These are phyloP conservation scores for Sepiola atlantica DNA, from an alignment of 2,888 invertebrate genomes.

Conservation along the genomic window DNA sequence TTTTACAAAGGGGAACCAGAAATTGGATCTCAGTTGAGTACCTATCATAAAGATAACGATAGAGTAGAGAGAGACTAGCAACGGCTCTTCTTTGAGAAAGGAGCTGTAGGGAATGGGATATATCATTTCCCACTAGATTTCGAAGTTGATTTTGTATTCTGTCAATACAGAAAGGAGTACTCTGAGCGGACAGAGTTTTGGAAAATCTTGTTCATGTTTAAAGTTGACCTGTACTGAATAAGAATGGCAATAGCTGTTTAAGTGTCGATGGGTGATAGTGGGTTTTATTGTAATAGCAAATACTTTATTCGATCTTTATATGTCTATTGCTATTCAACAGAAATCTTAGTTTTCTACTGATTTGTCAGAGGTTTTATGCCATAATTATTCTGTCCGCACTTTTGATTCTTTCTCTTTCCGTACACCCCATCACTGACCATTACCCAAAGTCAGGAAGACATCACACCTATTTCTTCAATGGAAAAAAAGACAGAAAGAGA, in stretches of 20 bases:
- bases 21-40: too few relatives aligned
- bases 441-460: constrained; percentile 23
- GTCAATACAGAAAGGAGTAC: too few relatives aligned
- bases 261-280: not conserved
- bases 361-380: constrained; percentile 43
- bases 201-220: constrained; percentile 19
- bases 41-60: too few relatives aligned
- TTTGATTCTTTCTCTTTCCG: constrained; percentile 32
- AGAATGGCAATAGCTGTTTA: not conserved
- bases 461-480: constrained; percentile 42
- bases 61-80: too few relatives aligned
- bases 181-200: not conserved
- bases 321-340: constrained; percentile 8
- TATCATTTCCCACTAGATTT: too few relatives aligned
- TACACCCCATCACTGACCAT: not conserved
- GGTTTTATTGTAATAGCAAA: not conserved
- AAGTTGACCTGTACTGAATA: constrained; percentile 16
- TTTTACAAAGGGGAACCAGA: too few relatives aligned
- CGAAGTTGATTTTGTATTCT: too few relatives aligned
- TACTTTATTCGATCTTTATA: not conserved
- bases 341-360: constrained; percentile 23
- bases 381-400: constrained; percentile 42
- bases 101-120: too few relatives aligned
- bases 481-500: constrained; percentile 8
- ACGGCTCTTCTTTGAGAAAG: too few relatives aligned